phyloP scores from a whole-genome alignment of 2,797 vertebrate species.

The Pantherophis vulpinus region DNA sequence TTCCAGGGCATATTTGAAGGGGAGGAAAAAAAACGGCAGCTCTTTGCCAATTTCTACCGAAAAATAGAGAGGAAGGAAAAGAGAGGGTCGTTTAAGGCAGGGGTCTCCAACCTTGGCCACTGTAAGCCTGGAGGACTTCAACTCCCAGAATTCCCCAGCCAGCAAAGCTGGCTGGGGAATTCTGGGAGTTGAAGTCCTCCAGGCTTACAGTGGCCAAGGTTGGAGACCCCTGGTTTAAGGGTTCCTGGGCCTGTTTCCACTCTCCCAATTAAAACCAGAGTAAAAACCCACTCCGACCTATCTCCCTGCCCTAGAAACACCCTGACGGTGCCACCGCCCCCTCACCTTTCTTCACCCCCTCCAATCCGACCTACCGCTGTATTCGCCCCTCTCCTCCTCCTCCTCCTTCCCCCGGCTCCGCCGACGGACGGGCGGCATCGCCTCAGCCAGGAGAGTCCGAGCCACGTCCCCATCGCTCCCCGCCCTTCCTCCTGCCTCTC shows the following conservation, averaged over 20 bases:
- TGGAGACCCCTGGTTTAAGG: background rate
- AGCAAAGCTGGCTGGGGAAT: too few relatives aligned
- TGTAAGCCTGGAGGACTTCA: too few relatives aligned
- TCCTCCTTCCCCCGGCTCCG: background rate
- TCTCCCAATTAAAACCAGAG: background rate
- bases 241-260: background rate
- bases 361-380: background rate
- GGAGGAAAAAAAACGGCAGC: too few relatives aligned
- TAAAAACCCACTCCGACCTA: background rate
- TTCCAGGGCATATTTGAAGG: background rate
- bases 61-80: background rate
- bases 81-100: background rate
- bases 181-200: too few relatives aligned
- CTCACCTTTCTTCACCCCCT: too few relatives aligned
- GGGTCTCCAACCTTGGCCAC: too few relatives aligned
- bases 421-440: background rate
- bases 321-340: background rate
- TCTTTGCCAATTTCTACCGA: background rate
- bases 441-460: background rate
- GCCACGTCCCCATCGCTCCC: slow-evolving; percentile 23
- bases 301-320: background rate
- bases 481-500: background rate
- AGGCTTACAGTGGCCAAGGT: too few relatives aligned
- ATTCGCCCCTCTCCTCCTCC: background rate
- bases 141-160: too few relatives aligned